These are phyloP conservation scores for Hydrocynus forskahlii DNA, from an alignment of 2,797 vertebrate genomes.

Conservation along the genomic window DNA sequence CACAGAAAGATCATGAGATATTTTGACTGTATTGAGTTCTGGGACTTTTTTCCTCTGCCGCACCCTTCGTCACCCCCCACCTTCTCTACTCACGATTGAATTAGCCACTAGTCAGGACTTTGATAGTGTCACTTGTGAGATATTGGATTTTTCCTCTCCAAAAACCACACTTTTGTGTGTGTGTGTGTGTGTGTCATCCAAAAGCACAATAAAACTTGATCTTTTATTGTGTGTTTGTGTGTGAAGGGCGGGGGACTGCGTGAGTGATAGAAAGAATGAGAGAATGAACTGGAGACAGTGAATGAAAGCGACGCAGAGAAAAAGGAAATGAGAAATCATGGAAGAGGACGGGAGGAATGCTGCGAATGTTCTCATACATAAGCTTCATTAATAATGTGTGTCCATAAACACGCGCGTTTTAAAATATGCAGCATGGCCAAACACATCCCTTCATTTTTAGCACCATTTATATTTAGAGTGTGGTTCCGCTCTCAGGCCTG, in stretches of 20 bases:
- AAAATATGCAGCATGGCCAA: background rate
- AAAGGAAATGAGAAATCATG: background rate
- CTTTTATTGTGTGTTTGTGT: conserved; percentile 20
- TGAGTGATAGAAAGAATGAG: background rate
- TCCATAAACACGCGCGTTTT: background rate
- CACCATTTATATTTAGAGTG: background rate
- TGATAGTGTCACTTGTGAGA: conserved; percentile 59
- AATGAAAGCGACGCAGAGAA: background rate
- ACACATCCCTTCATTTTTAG: background rate
- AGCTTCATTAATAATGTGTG: background rate
- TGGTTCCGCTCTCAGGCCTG: background rate
- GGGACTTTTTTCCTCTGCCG: conserved; percentile 50
- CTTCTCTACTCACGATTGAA: conserved; percentile 65
- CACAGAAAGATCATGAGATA: conserved; percentile 60
- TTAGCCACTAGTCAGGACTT: conserved; percentile 65
- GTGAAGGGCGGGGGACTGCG: background rate
- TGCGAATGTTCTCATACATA: background rate
- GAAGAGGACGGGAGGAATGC: background rate
- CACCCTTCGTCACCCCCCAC: conserved; percentile 57
- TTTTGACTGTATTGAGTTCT: conserved; percentile 65
- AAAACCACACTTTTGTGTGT: conserved; percentile 29
- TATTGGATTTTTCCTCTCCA: conserved; percentile 58
- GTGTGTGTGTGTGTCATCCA: conserved; percentile 9
- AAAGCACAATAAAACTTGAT: conserved; percentile 45
- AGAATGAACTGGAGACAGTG: conserved; percentile 40